A percentile compares a stretch with the other conserved stretches of the same genome.
phyloP scores from a whole-genome alignment of 2,113 vertebrate genomes.

The Ranitomeya imitator region DNA sequence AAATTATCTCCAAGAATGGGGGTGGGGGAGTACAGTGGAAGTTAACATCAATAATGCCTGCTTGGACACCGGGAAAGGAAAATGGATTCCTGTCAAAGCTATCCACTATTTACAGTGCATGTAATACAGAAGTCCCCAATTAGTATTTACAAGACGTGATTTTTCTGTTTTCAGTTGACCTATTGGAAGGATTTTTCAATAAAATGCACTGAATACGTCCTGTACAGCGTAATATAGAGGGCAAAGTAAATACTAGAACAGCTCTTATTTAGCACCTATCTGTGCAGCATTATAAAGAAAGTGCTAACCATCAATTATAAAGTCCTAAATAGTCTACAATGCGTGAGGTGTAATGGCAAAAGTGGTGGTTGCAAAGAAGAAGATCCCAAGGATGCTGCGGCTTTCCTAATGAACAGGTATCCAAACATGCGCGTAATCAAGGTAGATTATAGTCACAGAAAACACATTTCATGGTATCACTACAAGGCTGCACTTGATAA shows the following conservation, averaged over 20 bases:
- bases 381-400: too few species aligned
- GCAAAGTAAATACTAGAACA: not conserved
- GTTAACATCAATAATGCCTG: not conserved
- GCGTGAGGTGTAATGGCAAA: too few species aligned
- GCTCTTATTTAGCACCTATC: not conserved
- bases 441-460: too few species aligned
- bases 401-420: too few species aligned
- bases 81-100: conserved; percentile 32
- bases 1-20: not conserved
- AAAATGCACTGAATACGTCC: not conserved
- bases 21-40: not conserved
- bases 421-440: too few species aligned
- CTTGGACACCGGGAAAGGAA: not conserved
- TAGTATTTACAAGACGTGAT: conserved; percentile 8
- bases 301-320: not conserved
- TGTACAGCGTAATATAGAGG: not conserved
- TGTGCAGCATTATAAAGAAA: not conserved
- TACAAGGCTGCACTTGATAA: too few species aligned
- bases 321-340: too few species aligned
- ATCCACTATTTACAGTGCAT: conserved; percentile 28
- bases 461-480: too few species aligned
- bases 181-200: conserved; percentile 2
- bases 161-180: conserved; percentile 4
- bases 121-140: conserved; percentile 6
- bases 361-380: too few species aligned